A percentile compares a stretch with the other conserved stretches of the same genome.
phyloP scores from a whole-genome alignment of 2,888 invertebrate species.

The Strigamia crassipes region DNA sequence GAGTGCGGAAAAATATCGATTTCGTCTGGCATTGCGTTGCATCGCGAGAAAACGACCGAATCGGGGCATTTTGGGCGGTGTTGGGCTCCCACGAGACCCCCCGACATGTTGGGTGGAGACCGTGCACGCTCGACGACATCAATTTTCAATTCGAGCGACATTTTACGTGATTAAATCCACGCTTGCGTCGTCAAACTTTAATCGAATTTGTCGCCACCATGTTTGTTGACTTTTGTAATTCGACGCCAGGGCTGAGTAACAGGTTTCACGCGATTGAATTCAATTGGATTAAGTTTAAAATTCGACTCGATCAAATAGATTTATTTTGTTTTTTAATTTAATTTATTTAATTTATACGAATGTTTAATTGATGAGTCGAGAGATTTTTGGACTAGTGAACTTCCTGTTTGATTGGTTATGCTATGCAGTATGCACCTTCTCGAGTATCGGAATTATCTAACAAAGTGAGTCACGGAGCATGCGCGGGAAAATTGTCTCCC shows the following conservation, averaged over 20 bases:
- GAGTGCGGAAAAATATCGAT: not conserved
- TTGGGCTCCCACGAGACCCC: not conserved
- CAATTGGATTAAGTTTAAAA: too few relatives aligned
- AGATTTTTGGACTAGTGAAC: constrained; percentile 2
- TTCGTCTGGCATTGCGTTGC: not conserved
- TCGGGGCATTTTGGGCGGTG: not conserved
- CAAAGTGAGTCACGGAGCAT: too few relatives aligned
- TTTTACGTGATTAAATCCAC: not conserved
- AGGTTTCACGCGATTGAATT: not conserved
- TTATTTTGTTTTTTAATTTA: not conserved
- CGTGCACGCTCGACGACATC: not conserved
- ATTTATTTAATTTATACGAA: not conserved
- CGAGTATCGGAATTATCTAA: not conserved
- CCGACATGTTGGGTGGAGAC: not conserved
- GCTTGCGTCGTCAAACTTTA: not conserved
- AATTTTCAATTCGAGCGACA: not conserved
- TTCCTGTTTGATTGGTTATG: constrained; percentile 6
- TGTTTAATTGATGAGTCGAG: not conserved
- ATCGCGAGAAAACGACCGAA: not conserved
- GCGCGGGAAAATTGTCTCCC: too few relatives aligned
- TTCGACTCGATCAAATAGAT: too few relatives aligned
- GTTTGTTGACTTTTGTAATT: too few relatives aligned
- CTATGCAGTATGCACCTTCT: not conserved
- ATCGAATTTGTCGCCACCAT: not conserved
- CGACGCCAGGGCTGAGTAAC: not conserved